phyloP scores from a whole-genome alignment of 1,140 invertebrate species.

The Neomicropteryx cornuta region DNA sequence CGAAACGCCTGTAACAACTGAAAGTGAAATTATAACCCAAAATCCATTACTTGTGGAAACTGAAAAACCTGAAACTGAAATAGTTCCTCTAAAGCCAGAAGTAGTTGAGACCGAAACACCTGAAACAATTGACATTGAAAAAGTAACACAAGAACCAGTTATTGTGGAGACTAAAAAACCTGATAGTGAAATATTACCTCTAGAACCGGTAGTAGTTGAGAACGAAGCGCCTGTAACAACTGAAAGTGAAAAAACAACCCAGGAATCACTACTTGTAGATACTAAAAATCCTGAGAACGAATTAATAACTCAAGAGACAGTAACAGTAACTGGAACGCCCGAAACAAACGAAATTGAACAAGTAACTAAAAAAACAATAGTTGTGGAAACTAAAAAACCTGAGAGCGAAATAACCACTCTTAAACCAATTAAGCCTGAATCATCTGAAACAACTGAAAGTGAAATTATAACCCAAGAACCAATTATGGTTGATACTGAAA shows the following conservation, averaged over 20 bases:
- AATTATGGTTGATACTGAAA: slow-evolving; percentile 5
- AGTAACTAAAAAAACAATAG: slow-evolving; percentile 8
- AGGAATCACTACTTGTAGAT: too few species aligned
- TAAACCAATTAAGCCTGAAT: slow-evolving; percentile 5
- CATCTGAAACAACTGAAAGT: slow-evolving; percentile 6
- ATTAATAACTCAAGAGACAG: too few species aligned
- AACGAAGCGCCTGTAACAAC: slow-evolving; percentile 9
- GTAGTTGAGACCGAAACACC: too few species aligned
- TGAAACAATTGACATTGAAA: too few species aligned
- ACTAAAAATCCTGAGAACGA: too few species aligned
- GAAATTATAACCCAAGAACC: slow-evolving; percentile 7
- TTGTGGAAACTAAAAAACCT: slow-evolving; percentile 10
- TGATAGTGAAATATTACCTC: not conserved
- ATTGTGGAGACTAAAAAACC: slow-evolving; percentile 16
- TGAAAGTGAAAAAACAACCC: slow-evolving; percentile 10
- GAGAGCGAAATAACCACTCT: slow-evolving; percentile 4
- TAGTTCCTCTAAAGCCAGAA: too few species aligned
- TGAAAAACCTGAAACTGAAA: too few species aligned
- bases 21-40: too few species aligned
- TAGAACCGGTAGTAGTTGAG: slow-evolving; percentile 9
- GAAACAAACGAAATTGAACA: slow-evolving; percentile 6
- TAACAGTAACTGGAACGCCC: too few species aligned
- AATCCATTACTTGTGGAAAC: too few species aligned
- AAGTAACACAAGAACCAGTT: too few species aligned
- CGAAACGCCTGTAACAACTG: too few species aligned